Evolutionary conservation across 64 coral and sea anemone species (phyloP), one percentile per base, ranked within the genome.

Genomic region (Montipora cactus): DNA sequence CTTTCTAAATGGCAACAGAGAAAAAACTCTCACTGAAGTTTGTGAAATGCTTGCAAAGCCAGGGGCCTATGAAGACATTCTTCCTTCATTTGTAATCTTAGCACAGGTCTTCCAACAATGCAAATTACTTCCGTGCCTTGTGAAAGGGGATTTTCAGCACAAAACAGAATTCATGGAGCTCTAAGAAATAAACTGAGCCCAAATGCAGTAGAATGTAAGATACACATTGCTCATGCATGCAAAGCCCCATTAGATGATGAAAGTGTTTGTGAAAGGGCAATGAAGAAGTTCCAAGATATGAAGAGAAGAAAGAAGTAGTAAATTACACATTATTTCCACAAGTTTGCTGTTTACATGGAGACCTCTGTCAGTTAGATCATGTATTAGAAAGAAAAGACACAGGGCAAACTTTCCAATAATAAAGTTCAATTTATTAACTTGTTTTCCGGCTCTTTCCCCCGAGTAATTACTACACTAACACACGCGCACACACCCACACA

Each of bases 241-340:
- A 57, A 57, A 57, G 53, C 67, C 4, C 67, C 6, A n/a, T 80
- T 80, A 23, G 79, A 81, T 55, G 79, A 58, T 9, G 50, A 58
- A 81, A 81, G 79, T 81, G 79, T 81, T 7, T 81, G 79, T 81
- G 79, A 81, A 16, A 52, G 79, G 49, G 79, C 79, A 81, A 12
- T 58, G 20, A 52, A 81, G 50, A 81, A 81, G 49, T 81, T 81
- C 79, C 49, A 58, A 1, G 79, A 49, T 8, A 52, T 62, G 49
- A 81, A 81, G 79, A 81, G 49, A 81, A 81, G 79, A 81, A 81
- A 50, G 49, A 81, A 81, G 79, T 81, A 81, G 46, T 52, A 80
- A 44, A n/a, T 45, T 80, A 55, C 76, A 10, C 13, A 18, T 19
- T 69, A 57, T 57, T 57, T 57, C 53, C 53, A 57, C 53, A 57